phyloP scores from a whole-genome alignment of 2,797 vertebrate species.

The Myotis planiceps region DNA sequence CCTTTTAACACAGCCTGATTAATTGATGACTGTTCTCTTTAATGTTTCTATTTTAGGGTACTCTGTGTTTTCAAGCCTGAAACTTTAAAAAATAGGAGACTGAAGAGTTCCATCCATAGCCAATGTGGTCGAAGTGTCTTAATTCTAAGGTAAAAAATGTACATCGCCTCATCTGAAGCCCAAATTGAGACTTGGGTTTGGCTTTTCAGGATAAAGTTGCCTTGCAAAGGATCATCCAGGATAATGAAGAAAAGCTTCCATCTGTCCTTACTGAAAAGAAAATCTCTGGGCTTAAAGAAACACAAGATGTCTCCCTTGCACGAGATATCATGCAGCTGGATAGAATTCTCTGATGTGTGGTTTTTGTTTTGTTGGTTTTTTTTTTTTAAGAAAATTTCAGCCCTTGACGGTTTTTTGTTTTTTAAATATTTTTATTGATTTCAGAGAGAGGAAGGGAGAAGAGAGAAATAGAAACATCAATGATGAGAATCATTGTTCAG shows the following conservation, averaged over 20 bases:
- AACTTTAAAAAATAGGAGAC: not conserved
- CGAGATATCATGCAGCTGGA: not conserved
- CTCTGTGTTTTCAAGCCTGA: not conserved
- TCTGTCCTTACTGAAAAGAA: constrained; percentile 4
- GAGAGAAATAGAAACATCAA: too few relatives aligned
- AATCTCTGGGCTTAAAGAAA: constrained; percentile 1
- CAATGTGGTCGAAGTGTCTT: not conserved
- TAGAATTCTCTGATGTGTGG: not conserved
- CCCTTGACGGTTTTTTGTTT: too few relatives aligned
- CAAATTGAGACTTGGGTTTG: not conserved
- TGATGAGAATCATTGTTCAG: too few relatives aligned
- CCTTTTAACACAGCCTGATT: not conserved
- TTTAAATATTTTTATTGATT: too few relatives aligned
- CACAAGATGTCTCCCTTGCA: constrained; percentile 63
- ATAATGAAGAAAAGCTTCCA: not conserved
- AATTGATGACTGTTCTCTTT: not conserved
- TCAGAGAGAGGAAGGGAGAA: too few relatives aligned
- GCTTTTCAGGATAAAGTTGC: not conserved
- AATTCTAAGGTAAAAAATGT: constrained; percentile 1
- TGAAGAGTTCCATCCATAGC: not conserved
- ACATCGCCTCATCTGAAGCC: not conserved
- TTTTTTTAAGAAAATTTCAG: too few relatives aligned
- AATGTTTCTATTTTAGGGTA: constrained; percentile 16
- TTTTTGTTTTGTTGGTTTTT: not conserved
- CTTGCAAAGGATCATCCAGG: not conserved